Base-by-base conservation (phyloP, 2,113 vertebrate genomes). In the Tachuris rubrigastra region DNA sequence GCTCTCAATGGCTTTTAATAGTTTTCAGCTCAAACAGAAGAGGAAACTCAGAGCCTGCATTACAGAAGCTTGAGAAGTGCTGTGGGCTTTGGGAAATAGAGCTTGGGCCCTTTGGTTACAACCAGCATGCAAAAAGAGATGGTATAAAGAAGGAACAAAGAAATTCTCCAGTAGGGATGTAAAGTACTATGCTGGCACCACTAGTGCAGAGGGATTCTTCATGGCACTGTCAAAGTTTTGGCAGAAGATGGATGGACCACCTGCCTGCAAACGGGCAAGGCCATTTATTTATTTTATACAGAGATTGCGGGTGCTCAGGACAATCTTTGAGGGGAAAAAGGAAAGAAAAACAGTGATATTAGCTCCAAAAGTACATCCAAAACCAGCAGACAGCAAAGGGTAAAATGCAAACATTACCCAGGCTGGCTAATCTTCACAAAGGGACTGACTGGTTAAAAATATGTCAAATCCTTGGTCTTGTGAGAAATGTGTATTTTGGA, bases 11-110 rank as follows among this genome's bases (percentile, higher is more conserved):
- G 52, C 33, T 83, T 94, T 87, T 68, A 72, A 93, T 52, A 72
- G 42, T 82, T 94, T 93, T 39, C 56, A 87, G 23, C 77, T 96
- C 69, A 89, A 82, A 89, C 59, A 74, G 87, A 95, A 72, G 81
- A 89, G 85, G 47, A 69, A 95, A 89, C 87, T 93, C 27, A 3
- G 74, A 91, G 30, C 53, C 37, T 72, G 53, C n/a, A 35, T 47
- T 82, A 85, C 33, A 50, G 69, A 74, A 89, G 69, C 27, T 35
- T 68, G 24, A 68, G 44, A 20, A 87, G 27, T 31, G 65, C 81
- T 78, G n/a, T 0, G 0, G 59, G 41, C 81, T 85, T 46, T 65
- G 33, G 77, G 89, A 72, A 91, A 85, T 8, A 3, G 67, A 92
- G 37, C 11, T 73, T 12, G 62, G 67, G 19, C 23, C 49, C 76